Evolutionary conservation across 2,888 invertebrate species (phyloP).

Genomic region (Cremastobaeus sp.): DNA sequence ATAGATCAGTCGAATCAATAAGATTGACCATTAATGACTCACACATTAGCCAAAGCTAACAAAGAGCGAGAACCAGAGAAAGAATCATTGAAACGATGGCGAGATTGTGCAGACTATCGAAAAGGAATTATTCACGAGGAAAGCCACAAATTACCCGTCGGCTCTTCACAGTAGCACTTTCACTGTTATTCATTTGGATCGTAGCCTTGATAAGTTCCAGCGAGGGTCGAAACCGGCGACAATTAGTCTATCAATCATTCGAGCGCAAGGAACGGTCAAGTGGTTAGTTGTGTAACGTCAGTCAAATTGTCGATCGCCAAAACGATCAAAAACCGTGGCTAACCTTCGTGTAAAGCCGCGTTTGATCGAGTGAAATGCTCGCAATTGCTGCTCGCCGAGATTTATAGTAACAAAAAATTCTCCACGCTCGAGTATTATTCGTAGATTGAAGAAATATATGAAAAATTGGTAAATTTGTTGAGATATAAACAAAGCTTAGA

Average conservation of each 20-base stretch:
- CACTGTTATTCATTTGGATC: conserved; percentile 43
- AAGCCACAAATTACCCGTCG: conserved; percentile 53
- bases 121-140: conserved; percentile 50
- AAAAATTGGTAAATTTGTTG: background rate
- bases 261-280: conserved; percentile 74
- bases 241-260: conserved; percentile 77
- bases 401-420: conserved; percentile 66
- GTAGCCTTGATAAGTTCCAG: conserved; percentile 47
- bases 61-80: conserved; percentile 12
- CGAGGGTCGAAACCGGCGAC: conserved; percentile 62
- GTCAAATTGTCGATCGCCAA: conserved; percentile 73
- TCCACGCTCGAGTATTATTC: too few relatives aligned
- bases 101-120: conserved; percentile 19
- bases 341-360: conserved; percentile 74
- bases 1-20: conserved; percentile 27
- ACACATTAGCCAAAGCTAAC: conserved; percentile 12
- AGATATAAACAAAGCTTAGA: conserved; percentile 31
- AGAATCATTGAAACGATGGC: conserved; percentile 26
- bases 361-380: conserved; percentile 66
- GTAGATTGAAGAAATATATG: too few relatives aligned
- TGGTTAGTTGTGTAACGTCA: conserved; percentile 78
- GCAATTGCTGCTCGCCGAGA: conserved; percentile 71
- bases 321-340: conserved; percentile 75
- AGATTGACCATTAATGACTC: conserved; percentile 41
- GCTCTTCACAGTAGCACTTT: conserved; percentile 48